These are phyloP conservation scores for Sinella curviseta DNA, from an alignment of 1,140 invertebrate genomes.

Conservation along the genomic window DNA sequence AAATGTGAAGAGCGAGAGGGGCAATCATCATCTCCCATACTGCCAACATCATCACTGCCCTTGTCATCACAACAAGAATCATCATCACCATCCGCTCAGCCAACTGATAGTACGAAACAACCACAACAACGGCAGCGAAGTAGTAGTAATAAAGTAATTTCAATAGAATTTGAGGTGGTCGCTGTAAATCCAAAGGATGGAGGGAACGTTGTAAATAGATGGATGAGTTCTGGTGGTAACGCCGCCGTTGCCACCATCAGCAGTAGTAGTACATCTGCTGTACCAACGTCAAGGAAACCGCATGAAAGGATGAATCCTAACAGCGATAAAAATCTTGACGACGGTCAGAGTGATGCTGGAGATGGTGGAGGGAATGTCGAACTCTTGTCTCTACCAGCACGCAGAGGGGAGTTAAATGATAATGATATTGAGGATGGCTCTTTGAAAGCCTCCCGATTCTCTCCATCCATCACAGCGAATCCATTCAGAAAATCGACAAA, in stretches of 20 bases:
- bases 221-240: not conserved
- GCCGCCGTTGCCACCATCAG: not conserved
- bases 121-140: not conserved
- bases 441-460: not conserved
- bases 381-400: not conserved
- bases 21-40: not conserved
- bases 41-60: not conserved
- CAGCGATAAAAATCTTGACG: not conserved
- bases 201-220: conserved; percentile 13
- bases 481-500: not conserved
- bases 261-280: not conserved
- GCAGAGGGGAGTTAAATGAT: not conserved
- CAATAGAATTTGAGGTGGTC: conserved; percentile 36
- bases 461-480: not conserved
- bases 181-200: not conserved
- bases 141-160: conserved; percentile 33
- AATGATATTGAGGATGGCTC: not conserved
- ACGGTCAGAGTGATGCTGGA: not conserved
- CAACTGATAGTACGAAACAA: too few species aligned
- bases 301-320: not conserved
- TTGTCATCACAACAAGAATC: not conserved
- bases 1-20: conserved; percentile 6
- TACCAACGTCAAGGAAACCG: not conserved
- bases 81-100: too few species aligned
- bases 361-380: not conserved